phyloP scores from a whole-genome alignment of 2,113 vertebrate genomes.

The Deroptyus accipitrinus region DNA sequence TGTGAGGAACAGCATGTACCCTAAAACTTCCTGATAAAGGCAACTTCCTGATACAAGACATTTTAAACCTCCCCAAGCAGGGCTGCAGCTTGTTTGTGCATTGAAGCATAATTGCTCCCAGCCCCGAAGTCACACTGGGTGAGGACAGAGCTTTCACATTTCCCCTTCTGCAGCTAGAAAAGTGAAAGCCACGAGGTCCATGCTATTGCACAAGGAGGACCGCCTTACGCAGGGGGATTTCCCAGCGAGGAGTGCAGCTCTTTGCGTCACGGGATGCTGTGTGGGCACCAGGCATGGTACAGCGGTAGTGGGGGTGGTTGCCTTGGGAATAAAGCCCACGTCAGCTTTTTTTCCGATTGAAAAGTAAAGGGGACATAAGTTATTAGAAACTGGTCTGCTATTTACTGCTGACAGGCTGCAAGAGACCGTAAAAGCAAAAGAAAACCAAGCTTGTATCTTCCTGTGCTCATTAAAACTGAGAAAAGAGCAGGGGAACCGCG shows the following conservation, averaged over 20 bases:
- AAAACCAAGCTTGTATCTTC: neutral
- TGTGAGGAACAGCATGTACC: fast-evolving
- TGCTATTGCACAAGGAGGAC: neutral
- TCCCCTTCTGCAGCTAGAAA: neutral
- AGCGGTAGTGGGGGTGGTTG: fast-evolving
- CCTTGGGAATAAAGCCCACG: neutral
- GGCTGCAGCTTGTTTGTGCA: neutral
- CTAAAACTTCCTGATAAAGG: neutral
- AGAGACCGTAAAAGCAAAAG: neutral
- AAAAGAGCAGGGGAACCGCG: fast-evolving
- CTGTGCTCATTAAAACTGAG: neutral
- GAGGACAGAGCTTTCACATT: neutral
- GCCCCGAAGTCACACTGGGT: neutral
- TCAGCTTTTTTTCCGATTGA: neutral
- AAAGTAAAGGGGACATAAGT: neutral
- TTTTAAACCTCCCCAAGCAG: neutral
- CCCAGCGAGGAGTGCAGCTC: fast-evolving
- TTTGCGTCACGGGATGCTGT: neutral
- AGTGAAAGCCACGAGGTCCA: neutral
- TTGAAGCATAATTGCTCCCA: neutral
- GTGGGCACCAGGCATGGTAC: neutral
- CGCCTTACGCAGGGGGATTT: fast-evolving
- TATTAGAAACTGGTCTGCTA: neutral
- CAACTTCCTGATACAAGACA: neutral
- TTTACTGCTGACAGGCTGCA: neutral